Base-by-base conservation (phyloP, 2,888 invertebrate genomes). In the Hemistola chrysoprasaria region DNA sequence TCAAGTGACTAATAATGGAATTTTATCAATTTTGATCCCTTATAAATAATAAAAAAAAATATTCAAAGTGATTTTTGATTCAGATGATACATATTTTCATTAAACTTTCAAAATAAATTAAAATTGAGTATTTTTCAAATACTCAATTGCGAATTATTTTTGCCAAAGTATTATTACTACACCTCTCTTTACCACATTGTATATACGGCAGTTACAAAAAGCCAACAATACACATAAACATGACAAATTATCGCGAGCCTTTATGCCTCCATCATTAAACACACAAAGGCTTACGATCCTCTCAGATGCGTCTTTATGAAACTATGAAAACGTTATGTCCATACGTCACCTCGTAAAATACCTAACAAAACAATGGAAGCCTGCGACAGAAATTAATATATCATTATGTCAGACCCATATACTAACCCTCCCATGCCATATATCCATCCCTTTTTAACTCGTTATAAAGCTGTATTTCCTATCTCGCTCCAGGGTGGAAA, bases 281-380 rank as follows among this genome's bases (percentile, higher is more conserved):
- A 56, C 83, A 86, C 80, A 76, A 77, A 71, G 65, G 36, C 65
- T 61, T 49, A 60, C 55, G 56, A 65, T 56, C 74, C 70, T 72
- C 71, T 75, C 68, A 78, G 70, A 66, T 65, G 55, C 67, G 76
- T 82, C 85, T 84, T 85, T 82, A 82, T 79, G 78, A 78, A 87
- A 86, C 87, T 87, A 87, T 87, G 87, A 87, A 87, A 85, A 82
- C 79, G 67, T 87, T 84, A 87, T 87, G 87, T 85, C 86, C 85
- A 85, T 86, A 78, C 83, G 81, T 87, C 87, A 86, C 73, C 59
- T 64, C 72, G 78, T 80, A 82, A 86, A 86, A 87, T 83, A 87
- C 85, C 84, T 82, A 80, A 76, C 83, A 80, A 86, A 86, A 87
- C 87, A 88, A 88, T 84, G 65, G 83, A 57, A 71, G 81, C 77